Base-by-base conservation (phyloP, 1,140 invertebrate genomes). In the Pogonomyrmex barbatus region DNA sequence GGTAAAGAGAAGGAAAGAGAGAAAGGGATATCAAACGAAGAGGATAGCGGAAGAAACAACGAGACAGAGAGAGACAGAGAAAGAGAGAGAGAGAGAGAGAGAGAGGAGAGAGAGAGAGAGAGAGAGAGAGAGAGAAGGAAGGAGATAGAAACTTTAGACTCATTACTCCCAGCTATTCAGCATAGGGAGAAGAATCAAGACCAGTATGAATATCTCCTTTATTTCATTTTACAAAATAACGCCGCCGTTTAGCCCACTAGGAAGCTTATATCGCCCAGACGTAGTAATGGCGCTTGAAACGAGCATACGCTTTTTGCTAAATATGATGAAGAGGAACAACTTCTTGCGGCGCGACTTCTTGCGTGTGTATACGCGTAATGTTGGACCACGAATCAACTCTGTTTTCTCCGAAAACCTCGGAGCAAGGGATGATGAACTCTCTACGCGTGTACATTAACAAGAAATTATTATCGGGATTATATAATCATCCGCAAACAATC, bases 171-270 rank as follows among this genome's bases (percentile, higher is more conserved):
- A 10, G 24, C 42, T 62, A 88, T 85, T 86, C 85, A 52, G 52
- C 45, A 68, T 62, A 45, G 65, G 33, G 60, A 30, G 65, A 62
- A 68, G 89, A 85, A 81, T 76, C 87, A 90, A 77, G 86, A 76
- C 54, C 62, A 58, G 87, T 85, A 89, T 90, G 91, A 92, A 91
- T 87, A 85, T 90, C 85, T 85, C 79, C 89, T 90, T 92, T 91
- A 91, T 92, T 92, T 91, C 89, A 88, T 92, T 92, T 92, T 87
- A 70, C 86, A 67, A 90, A 92, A 87, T 89, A 90, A 89, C 78
- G 79, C 79, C 86, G 71, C 62, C 87, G 81, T 89, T 91, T 91
- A 91, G 84, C 87, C 52, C 82, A 82, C 33, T 78, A 68, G 70
- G 36, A 58, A 85, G 73, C 45, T 89, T 88, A 82, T 86, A 89